phyloP scores from a whole-genome alignment of 2,113 vertebrate species.

The Pachypanchax playfairii region DNA sequence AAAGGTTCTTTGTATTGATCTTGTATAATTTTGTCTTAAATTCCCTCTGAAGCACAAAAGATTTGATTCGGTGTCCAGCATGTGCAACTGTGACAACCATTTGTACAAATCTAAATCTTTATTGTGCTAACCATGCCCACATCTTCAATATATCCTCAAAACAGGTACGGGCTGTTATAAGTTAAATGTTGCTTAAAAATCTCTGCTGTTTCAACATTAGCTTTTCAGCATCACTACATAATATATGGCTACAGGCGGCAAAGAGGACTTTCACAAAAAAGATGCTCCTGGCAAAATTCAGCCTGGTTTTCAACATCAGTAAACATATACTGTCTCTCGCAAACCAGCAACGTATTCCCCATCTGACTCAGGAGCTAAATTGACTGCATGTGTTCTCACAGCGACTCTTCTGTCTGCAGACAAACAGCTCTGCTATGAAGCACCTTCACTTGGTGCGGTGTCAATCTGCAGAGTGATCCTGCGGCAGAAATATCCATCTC shows the following conservation, averaged over 20 bases:
- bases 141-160: too few relatives aligned
- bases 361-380: constrained; percentile 5
- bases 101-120: too few relatives aligned
- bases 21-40: too few relatives aligned
- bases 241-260: neutral
- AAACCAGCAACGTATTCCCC: constrained; percentile 4
- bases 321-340: constrained; percentile 3
- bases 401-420: constrained; percentile 1
- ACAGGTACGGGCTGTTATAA: neutral
- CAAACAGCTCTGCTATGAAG: neutral
- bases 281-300: neutral
- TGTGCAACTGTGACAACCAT: too few relatives aligned
- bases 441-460: neutral
- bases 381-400: constrained; percentile 8
- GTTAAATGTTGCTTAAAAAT: neutral
- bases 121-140: too few relatives aligned
- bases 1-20: too few relatives aligned
- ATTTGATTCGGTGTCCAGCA: too few relatives aligned
- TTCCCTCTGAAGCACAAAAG: too few relatives aligned
- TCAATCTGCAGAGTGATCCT: constrained; percentile 14
- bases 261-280: neutral
- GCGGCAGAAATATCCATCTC: constrained; percentile 24
- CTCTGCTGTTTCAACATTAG: constrained; percentile 16
- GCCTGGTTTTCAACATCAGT: constrained; percentile 7
- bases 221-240: constrained; percentile 17